These are phyloP conservation scores for Apolygus lucorum DNA, from an alignment of 1,140 invertebrate species.

Conservation along the genomic window DNA sequence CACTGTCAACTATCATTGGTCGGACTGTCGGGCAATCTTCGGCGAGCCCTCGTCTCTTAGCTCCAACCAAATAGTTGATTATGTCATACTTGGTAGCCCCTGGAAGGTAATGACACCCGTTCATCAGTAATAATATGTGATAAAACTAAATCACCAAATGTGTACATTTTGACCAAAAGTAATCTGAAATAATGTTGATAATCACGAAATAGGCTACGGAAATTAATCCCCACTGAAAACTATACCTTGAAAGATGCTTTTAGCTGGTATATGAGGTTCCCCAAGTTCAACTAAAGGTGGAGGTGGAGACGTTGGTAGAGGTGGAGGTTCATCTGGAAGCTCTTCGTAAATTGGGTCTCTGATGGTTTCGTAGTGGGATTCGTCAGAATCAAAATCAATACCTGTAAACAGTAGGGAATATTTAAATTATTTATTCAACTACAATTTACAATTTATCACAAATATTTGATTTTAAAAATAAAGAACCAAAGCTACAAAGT, in stretches of 20 bases:
- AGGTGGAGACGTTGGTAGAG: conserved; percentile 62
- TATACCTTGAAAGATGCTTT: conserved; percentile 60
- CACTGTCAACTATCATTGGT: conserved; percentile 42
- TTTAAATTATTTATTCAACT: too few species aligned
- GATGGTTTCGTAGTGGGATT: conserved; percentile 68
- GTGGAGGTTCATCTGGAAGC: conserved; percentile 59
- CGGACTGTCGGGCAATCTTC: conserved; percentile 21
- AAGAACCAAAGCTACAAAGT: too few species aligned
- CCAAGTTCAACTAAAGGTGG: conserved; percentile 41
- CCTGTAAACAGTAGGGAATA: too few species aligned
- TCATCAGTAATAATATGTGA: too few species aligned
- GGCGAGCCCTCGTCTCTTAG: conserved; percentile 59
- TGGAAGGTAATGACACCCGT: too few species aligned
- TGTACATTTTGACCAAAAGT: too few species aligned
- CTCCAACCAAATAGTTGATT: conserved; percentile 75
- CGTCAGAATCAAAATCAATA: conserved; percentile 45
- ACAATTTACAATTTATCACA: too few species aligned
- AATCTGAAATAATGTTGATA: too few species aligned
- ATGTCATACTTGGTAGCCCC: conserved; percentile 77
- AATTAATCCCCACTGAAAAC: too few species aligned
- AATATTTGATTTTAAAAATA: too few species aligned
- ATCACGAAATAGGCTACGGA: neutral
- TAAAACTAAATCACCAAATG: neutral
- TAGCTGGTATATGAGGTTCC: conserved; percentile 31
- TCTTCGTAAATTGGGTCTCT: conserved; percentile 83